Evolutionary conservation across 2,797 vertebrate genomes (phyloP), one percentile per base, ranked within the genome.

Genomic region (Eurystomus glaucurus): DNA sequence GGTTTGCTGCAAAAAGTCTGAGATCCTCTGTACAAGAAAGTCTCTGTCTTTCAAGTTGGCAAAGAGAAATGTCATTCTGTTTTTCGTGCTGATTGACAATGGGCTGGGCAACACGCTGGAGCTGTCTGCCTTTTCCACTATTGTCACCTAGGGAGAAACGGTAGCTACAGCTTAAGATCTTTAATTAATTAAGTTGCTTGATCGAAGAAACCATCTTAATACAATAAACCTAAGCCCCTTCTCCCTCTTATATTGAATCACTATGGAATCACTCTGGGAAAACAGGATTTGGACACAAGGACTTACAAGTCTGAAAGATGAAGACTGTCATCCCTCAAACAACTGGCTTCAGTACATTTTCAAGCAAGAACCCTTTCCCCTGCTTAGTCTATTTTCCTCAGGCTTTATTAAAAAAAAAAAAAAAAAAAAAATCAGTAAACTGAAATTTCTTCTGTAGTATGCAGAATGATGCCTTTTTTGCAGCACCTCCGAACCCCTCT

Each of bases 121-220:
- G 97, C 99, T 99, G 97, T 99, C 99, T 1, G 99, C 99, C 95
- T 99, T 99, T 96, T 99, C 99, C 71, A 99, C 99, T 17, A 99
- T 99, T 3, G 99, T 99, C 95, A 99, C 99, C 99, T 99, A 97
- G 14, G 46, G 79, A 96, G 92, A 96, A 77, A 90, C 17, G 66
- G 10, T 37, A 90, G 62, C 15, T 43, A 68, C 14, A 50, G 41
- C 11, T 68, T 52, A 45, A 83, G 9, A 51, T 68, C 66, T 70
- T 88, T 14, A 72, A 52, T 61, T 51, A 75, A 43, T 10, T 10
- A 39, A 60, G 55, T 46, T 55, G 33, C 20, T 80, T 75, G 18
- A 31, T 54, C 50, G 65, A 71, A 80, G 10, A 90, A 90, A 80
- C 4, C 16, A 70, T 16, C 28, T 29, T 25, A 61, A 29, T 29